Evolutionary conservation across 2,888 invertebrate genomes (phyloP).

Genomic region (Agrilus mali): DNA sequence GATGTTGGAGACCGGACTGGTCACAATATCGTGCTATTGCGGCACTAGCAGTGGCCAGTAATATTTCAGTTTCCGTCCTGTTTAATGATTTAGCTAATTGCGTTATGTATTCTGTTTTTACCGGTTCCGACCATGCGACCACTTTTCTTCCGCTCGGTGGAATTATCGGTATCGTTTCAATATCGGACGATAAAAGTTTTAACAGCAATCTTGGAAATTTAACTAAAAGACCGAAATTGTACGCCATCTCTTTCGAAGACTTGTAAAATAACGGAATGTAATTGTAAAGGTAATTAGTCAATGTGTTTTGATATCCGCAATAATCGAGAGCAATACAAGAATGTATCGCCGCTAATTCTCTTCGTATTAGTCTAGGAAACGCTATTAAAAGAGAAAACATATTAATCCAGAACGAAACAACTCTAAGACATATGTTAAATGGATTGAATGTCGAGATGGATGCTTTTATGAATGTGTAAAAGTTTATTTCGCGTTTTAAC

Average conservation of each 20-base stretch:
- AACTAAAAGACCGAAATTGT: slow-evolving; percentile 33
- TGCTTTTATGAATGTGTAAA: slow-evolving; percentile 27
- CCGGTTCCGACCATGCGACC: slow-evolving; percentile 57
- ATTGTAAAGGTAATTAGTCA: slow-evolving; percentile 27
- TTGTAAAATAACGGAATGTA: slow-evolving; percentile 36
- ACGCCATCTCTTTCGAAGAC: slow-evolving; percentile 32
- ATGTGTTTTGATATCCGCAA: slow-evolving; percentile 28
- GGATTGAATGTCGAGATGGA: slow-evolving; percentile 34
- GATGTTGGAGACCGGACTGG: slow-evolving; percentile 35
- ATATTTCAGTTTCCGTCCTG: slow-evolving; percentile 50
- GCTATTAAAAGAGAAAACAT: slow-evolving; percentile 19
- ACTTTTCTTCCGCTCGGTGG: slow-evolving; percentile 61
- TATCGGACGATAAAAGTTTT: slow-evolving; percentile 45
- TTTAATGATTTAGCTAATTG: slow-evolving; percentile 46
- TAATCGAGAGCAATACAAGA: slow-evolving; percentile 26
- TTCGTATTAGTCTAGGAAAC: slow-evolving; percentile 30
- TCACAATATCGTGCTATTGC: slow-evolving; percentile 52
- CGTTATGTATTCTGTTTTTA: slow-evolving; percentile 43
- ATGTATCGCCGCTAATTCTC: slow-evolving; percentile 34
- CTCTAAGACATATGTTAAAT: slow-evolving; percentile 27
- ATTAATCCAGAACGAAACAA: slow-evolving; percentile 28
- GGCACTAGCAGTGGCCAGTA: slow-evolving; percentile 49
- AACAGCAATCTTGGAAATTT: slow-evolving; percentile 40
- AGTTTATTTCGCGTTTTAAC: slow-evolving; percentile 22
- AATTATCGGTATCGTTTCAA: slow-evolving; percentile 43